Evolutionary conservation across 1,140 invertebrate species (phyloP), one percentile per base, ranked within the genome.

Genomic region (Lineus longissimus): DNA sequence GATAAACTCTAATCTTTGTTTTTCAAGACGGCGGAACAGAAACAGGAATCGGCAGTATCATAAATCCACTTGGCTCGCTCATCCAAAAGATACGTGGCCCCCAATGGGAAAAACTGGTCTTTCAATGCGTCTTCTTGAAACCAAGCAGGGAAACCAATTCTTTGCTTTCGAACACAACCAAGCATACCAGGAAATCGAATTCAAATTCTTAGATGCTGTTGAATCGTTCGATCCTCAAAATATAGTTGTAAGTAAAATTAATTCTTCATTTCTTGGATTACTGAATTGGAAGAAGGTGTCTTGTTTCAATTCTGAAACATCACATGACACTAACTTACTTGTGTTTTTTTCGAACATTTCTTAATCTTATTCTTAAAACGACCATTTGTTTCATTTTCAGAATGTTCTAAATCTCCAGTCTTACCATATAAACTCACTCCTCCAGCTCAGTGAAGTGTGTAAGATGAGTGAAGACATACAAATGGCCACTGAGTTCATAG

Each of bases 361-460:
- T n/a, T n/a, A n/a, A n/a, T n/a, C n/a, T n/a, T n/a, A n/a, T n/a
- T n/a, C n/a, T n/a, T n/a, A n/a, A n/a, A n/a, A n/a, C n/a, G n/a
- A n/a, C n/a, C n/a, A n/a, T n/a, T n/a, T 23, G 25, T 51, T 51
- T 64, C 61, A 45, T 29, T 84, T 84, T 45, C 72, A 89, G 88
- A 84, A 78, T 57, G 86, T 94, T 47, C 83, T 92, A n/a, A 88
- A 91, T 70, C 77, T 85, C 23, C 85, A 91, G 79, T 88, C 89
- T 0, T 92, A 91, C 76, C 91, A 94, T 70, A 87, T 94, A 4
- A 92, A 96, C 76, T 83, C 88, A 0, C 81, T 95, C n/a, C 85
- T 94, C 27, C 93, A 95, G 79, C 81, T 95, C 54, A 89, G 90
- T 66, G 91, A 93, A 73, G 84, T 93, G 17, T 92, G 88, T 74